Conservation (phyloP, 53 echinoderm and acorn worm species). For the Zoroaster sp. region DNA sequence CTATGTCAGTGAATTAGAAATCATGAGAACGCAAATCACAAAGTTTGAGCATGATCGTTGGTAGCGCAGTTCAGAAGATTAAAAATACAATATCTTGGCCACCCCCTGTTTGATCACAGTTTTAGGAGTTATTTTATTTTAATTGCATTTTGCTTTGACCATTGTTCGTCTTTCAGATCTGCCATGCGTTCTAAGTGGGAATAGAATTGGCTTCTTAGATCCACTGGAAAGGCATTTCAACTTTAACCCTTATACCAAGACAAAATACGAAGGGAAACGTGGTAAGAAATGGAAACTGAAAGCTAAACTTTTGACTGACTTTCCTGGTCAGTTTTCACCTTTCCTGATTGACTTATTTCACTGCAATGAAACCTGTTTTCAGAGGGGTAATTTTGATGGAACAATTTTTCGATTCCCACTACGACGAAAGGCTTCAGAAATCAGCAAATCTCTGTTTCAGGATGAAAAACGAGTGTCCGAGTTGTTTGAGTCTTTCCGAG, state of each 20-base stretch:
- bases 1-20: too few relatives aligned
- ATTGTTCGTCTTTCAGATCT: too few relatives aligned
- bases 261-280: background rate
- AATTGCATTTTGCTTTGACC: too few relatives aligned
- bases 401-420: slow-evolving; percentile 90
- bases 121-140: too few relatives aligned
- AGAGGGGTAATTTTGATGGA: slow-evolving; percentile 57
- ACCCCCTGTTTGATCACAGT: too few relatives aligned
- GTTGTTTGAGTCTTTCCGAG: slow-evolving; percentile 63
- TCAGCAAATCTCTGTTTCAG: slow-evolving; percentile 60
- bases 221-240: slow-evolving; percentile 65
- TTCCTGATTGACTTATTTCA: slow-evolving; percentile 24
- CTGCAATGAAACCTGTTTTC: background rate
- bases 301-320: slow-evolving; percentile 1
- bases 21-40: too few relatives aligned
- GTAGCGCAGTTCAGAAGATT: too few relatives aligned
- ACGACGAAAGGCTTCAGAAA: slow-evolving; percentile 24
- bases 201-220: slow-evolving; percentile 65
- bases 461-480: slow-evolving; percentile 32
- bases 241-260: slow-evolving; percentile 8
- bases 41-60: too few relatives aligned
- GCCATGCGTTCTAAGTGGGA: slow-evolving; percentile 71
- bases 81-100: too few relatives aligned
- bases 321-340: slow-evolving; percentile 74
- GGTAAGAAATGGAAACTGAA: slow-evolving; percentile 22